Percentiles rank a stretch among this genome's conserved stretches.
Evolutionary conservation across 2,113 vertebrate species (phyloP).

Genomic region (Australoheros scitulus): DNA sequence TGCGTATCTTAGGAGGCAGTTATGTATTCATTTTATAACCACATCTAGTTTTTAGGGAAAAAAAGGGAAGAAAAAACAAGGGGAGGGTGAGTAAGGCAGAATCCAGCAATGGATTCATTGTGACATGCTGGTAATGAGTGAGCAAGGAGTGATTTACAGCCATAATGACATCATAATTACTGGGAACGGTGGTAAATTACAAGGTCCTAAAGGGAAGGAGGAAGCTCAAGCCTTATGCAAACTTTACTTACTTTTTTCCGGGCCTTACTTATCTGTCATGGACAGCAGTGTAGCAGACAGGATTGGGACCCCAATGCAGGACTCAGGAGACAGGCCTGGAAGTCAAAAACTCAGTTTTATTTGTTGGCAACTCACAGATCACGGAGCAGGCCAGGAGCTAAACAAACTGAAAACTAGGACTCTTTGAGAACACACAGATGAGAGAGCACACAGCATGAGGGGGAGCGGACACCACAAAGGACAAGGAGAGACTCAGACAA

Average conservation of each 20-base stretch:
- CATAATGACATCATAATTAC: slow-evolving; percentile 1
- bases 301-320: too few species aligned
- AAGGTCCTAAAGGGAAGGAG: neutral
- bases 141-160: neutral
- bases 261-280: neutral
- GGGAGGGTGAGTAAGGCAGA: neutral
- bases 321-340: too few species aligned
- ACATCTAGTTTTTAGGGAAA: neutral
- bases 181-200: neutral
- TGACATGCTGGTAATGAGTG: slow-evolving; percentile 9
- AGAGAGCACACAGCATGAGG: too few species aligned
- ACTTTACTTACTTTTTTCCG: neutral
- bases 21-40: neutral
- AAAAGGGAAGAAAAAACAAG: neutral
- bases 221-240: neutral
- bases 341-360: too few species aligned
- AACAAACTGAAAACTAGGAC: too few species aligned
- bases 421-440: too few species aligned
- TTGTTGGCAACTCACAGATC: too few species aligned
- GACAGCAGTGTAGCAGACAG: too few species aligned
- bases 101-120: neutral
- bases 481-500: too few species aligned
- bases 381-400: too few species aligned
- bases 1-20: neutral
- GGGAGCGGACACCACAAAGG: too few species aligned